These are phyloP conservation scores for Oscheius sp. DNA, from an alignment of 2,888 invertebrate genomes.

Conservation along the genomic window DNA sequence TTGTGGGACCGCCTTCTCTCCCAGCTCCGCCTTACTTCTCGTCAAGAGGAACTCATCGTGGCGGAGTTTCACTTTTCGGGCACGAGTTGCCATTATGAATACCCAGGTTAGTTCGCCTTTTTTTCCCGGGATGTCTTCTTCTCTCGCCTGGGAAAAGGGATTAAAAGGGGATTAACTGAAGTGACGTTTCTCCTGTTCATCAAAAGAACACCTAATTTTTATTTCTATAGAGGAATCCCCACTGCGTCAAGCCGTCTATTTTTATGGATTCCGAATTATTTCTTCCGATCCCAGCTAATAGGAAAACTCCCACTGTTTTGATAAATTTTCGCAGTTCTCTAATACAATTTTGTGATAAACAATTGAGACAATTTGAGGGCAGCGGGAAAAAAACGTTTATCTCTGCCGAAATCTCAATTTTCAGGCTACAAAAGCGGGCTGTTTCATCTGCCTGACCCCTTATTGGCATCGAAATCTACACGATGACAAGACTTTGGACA, in stretches of 20 bases:
- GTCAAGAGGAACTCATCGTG: constrained; percentile 26
- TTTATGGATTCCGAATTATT: too few relatives aligned
- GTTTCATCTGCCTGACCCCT: constrained; percentile 39
- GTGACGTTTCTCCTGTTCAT: too few relatives aligned
- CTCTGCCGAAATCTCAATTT: background rate
- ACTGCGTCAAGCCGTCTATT: too few relatives aligned
- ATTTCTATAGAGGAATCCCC: background rate
- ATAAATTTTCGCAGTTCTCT: background rate
- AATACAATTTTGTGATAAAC: too few relatives aligned
- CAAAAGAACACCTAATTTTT: too few relatives aligned
- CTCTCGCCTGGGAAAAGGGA: background rate
- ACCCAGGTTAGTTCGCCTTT: constrained; percentile 13
- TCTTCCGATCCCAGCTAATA: too few relatives aligned
- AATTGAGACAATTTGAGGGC: too few relatives aligned
- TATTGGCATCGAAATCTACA: constrained; percentile 42
- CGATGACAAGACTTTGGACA: constrained; percentile 33
- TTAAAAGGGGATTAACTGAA: background rate
- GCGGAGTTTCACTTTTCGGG: background rate
- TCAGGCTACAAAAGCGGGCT: constrained; percentile 27
- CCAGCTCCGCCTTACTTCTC: constrained; percentile 26
- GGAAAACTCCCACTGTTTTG: background rate
- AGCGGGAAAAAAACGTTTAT: too few relatives aligned
- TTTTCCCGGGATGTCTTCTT: background rate
- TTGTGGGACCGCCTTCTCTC: constrained; percentile 1
- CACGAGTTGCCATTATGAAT: constrained; percentile 19